Evolutionary conservation across 2,797 vertebrate species (phyloP), one percentile per base, ranked within the genome.

Genomic region (Harpagifer antarcticus): DNA sequence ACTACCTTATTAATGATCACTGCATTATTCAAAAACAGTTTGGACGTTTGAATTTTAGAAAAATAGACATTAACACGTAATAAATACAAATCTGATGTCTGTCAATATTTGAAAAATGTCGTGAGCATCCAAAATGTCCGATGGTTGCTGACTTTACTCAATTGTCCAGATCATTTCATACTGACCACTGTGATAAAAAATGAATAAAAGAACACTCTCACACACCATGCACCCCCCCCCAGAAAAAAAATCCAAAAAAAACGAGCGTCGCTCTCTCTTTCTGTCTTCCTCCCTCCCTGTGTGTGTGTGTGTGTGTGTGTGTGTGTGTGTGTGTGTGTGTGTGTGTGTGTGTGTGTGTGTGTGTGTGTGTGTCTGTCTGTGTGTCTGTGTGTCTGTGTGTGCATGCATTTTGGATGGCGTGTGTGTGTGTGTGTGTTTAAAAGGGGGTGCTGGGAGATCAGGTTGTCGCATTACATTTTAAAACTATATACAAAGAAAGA

Each of bases 21-120:
- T 50, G 88, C 83, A 93, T 92, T 86, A 92, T 91, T 92, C 89
- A 89, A 67, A 86, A 84, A 86, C 77, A 77, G 68, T 86, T 90
- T 87, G 81, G 75, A 86, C 68, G 75, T 85, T 74, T 82, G 77
- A 13, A 68, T 86, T 82, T 82, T 61, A 19, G 37, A 65, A 52
- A 78, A 76, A 72, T 42, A 50, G 48, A 71, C 49, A 16, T 85
- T 82, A 83, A 81, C 72, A 73, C 67, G 23, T 74, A 78, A 84
- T 83, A 79, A 81, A 68, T 68, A 61, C 27, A 52, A 59, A 75
- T 44, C 12, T 70, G 55, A 69, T 42, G 74, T 57, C 63, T 79
- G 82, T 79, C 72, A 85, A 84, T 90, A 86, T 88, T 72, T 73
- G 54, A 68, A 69, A 75, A 82, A 76, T 72, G 62, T 77, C 33